Conservation (phyloP, 1,140 invertebrate species). For the Drosophila kepulauana region DNA sequence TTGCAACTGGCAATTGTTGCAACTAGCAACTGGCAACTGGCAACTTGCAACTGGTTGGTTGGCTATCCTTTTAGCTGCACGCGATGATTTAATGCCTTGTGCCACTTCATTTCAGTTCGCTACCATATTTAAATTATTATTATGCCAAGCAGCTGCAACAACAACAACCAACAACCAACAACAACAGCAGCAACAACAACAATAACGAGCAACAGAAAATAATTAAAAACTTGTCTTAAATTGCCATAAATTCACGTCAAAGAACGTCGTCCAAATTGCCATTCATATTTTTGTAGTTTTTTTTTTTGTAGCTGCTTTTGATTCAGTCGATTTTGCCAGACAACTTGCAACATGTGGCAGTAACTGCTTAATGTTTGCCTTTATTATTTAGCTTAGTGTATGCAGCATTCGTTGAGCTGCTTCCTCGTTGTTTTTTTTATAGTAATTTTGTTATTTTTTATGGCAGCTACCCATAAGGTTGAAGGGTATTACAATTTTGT, state of each 20-base stretch:
- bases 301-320: not conserved
- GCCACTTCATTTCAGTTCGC: constrained; percentile 73
- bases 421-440: constrained; percentile 12
- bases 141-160: constrained; percentile 64
- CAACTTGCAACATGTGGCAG: constrained; percentile 12
- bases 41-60: constrained; percentile 42
- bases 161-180: constrained; percentile 32
- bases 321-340: not conserved
- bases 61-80: constrained; percentile 77
- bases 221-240: constrained; percentile 84
- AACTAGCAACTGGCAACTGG: constrained; percentile 14
- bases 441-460: constrained; percentile 7
- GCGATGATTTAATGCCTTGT: constrained; percentile 80
- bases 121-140: constrained; percentile 79
- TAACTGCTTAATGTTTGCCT: not conserved
- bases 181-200: constrained; percentile 25
- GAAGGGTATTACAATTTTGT: too few species aligned
- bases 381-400: constrained; percentile 25
- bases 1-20: constrained; percentile 23
- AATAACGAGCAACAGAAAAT: constrained; percentile 57
- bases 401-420: not conserved
- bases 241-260: constrained; percentile 82
- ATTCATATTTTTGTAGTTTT: constrained; percentile 58
- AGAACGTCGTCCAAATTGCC: constrained; percentile 77
- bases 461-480: too few species aligned